phyloP scores from a whole-genome alignment of 2,888 invertebrate species.

The Xestoiulus laeticollis region DNA sequence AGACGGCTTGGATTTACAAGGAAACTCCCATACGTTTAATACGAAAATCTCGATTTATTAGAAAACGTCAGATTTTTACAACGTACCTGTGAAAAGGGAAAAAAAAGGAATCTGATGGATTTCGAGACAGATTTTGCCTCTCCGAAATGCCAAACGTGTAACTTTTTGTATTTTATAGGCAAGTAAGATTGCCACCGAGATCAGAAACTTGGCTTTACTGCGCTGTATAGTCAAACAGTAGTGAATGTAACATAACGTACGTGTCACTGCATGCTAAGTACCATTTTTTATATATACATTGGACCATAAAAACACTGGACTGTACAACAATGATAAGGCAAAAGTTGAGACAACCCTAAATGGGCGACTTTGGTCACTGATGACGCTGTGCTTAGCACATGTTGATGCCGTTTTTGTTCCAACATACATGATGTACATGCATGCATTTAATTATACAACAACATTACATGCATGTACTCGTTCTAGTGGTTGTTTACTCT shows the following conservation, averaged over 20 bases:
- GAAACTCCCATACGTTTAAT: not conserved
- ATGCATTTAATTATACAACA: no score
- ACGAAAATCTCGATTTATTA: slow-evolving; percentile 23
- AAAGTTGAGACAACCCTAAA: no score
- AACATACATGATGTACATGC: no score
- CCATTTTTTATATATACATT: not conserved
- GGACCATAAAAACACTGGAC: not conserved
- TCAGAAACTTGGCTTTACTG: not conserved
- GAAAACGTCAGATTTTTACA: slow-evolving; percentile 23
- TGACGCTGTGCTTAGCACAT: no score
- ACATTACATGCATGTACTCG: no score
- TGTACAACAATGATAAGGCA: no score
- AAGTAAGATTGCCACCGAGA: not conserved
- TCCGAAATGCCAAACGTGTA: not conserved
- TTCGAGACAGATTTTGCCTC: not conserved
- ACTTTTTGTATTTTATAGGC: not conserved
- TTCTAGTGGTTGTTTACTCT: no score
- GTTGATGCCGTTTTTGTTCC: no score
- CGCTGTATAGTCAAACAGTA: not conserved
- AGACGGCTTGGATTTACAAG: slow-evolving; percentile 29
- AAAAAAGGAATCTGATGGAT: not conserved
- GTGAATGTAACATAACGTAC: not conserved
- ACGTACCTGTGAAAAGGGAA: not conserved
- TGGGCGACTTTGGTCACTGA: no score
- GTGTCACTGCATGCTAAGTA: not conserved